Evolutionary conservation across 2,113 vertebrate genomes (phyloP).

Genomic region (Zapus hudsonius): DNA sequence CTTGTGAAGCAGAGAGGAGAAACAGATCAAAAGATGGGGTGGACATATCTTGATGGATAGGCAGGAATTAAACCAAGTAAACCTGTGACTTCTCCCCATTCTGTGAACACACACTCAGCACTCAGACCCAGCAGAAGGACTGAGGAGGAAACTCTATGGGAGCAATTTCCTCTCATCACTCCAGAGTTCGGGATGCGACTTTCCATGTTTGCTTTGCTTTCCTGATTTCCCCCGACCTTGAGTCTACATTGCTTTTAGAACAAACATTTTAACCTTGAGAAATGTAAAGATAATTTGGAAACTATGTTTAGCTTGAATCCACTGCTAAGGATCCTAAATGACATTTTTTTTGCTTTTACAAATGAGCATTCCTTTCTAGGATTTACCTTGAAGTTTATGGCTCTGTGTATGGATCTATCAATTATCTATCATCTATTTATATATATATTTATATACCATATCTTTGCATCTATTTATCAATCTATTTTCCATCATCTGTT

Average conservation of each 20-base stretch:
- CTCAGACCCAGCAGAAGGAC: background rate
- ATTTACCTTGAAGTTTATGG: background rate
- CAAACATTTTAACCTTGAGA: background rate
- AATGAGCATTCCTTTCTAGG: background rate
- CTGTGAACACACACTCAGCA: background rate
- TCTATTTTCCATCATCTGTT: background rate
- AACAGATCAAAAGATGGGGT: rapidly evolving
- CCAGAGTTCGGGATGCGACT: background rate
- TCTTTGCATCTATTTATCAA: background rate
- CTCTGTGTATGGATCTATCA: background rate
- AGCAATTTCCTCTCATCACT: background rate
- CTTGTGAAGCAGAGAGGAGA: too few relatives aligned
- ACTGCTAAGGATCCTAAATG: background rate
- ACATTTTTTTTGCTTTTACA: constrained; percentile 23
- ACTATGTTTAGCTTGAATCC: constrained; percentile 2
- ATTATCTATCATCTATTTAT: background rate
- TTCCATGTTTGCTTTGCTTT: background rate
- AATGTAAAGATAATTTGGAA: background rate
- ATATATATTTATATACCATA: background rate
- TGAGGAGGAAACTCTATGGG: background rate
- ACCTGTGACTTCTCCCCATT: background rate
- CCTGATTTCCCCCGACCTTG: background rate
- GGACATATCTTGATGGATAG: too few relatives aligned
- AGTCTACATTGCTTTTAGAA: background rate
- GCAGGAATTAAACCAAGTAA: background rate